Evolutionary conservation across 2,113 vertebrate species (phyloP).

Genomic region (Coreoperca whiteheadi): DNA sequence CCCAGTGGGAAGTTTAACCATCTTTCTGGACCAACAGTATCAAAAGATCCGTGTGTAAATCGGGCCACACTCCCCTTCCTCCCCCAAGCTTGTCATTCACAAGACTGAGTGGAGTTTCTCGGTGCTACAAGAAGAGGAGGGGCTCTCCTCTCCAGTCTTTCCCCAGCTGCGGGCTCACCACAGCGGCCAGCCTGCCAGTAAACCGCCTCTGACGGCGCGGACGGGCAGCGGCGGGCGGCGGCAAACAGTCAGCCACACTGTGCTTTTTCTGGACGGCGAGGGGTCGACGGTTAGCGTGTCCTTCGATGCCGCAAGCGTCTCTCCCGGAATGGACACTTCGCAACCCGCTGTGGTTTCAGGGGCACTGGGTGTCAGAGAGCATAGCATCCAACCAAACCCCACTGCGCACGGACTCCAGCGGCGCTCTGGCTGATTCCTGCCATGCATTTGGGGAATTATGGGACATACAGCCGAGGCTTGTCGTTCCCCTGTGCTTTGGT

Average conservation of each 20-base stretch:
- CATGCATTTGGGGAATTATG: constrained; percentile 30
- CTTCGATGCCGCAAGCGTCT: constrained; percentile 6
- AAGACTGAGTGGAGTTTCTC: constrained; percentile 38
- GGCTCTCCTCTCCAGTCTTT: constrained; percentile 54
- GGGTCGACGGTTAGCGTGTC: constrained; percentile 13
- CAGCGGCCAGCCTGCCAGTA: constrained; percentile 37
- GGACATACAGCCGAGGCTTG: constrained; percentile 11
- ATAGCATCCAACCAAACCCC: constrained; percentile 23
- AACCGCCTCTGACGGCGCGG: constrained; percentile 29
- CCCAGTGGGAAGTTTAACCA: too few relatives aligned
- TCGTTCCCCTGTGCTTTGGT: constrained; percentile 10
- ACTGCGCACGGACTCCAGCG: constrained; percentile 33
- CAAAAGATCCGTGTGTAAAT: background rate
- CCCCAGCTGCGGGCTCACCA: constrained; percentile 37
- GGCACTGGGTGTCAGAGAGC: constrained; percentile 16
- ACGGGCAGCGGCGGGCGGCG: constrained; percentile 41
- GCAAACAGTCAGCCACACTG: constrained; percentile 31
- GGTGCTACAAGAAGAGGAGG: constrained; percentile 50
- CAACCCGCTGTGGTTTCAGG: constrained; percentile 27
- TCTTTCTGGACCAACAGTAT: background rate
- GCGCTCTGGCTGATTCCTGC: constrained; percentile 10
- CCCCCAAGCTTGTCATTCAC: constrained; percentile 58
- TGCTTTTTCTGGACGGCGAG: background rate
- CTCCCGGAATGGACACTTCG: constrained; percentile 47
- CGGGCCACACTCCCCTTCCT: background rate